Percentiles rank a stretch among this genome's conserved stretches.
Evolutionary conservation across 2,888 invertebrate species (phyloP).

Genomic region (Protodeltote pygarga): DNA sequence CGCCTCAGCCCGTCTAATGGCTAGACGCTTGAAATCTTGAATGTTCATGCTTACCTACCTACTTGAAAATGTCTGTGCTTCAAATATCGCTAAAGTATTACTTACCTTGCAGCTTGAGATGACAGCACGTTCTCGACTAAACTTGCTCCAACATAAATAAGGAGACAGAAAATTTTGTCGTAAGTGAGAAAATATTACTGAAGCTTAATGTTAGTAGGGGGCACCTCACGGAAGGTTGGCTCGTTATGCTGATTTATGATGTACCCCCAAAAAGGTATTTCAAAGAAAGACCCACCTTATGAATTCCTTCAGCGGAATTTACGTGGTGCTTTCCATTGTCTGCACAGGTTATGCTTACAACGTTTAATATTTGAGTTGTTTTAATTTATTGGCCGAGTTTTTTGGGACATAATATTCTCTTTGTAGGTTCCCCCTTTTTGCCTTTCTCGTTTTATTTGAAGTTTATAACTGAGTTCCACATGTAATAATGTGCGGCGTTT

Average conservation of each 20-base stretch:
- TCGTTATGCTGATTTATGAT: conserved; percentile 85
- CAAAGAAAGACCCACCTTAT: conserved; percentile 71
- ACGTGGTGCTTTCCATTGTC: conserved; percentile 60
- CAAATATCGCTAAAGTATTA: conserved; percentile 54
- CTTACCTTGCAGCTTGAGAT: conserved; percentile 66
- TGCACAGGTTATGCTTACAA: conserved; percentile 51
- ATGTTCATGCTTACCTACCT: no score
- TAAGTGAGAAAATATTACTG: conserved; percentile 86
- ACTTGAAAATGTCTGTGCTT: conserved; percentile 44
- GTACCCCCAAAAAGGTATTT: conserved; percentile 72
- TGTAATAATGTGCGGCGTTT: no score
- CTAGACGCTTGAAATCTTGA: conserved; percentile 31
- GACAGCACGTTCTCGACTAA: conserved; percentile 69
- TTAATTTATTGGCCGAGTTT: conserved; percentile 45
- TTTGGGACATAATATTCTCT: conserved; percentile 25
- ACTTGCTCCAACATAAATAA: conserved; percentile 76
- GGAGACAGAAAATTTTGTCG: conserved; percentile 82
- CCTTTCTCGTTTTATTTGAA: no score
- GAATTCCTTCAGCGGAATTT: conserved; percentile 69
- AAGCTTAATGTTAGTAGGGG: conserved; percentile 81
- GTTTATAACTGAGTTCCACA: no score
- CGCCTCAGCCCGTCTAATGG: conserved; percentile 21
- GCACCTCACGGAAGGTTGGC: conserved; percentile 79
- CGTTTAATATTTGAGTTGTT: conserved; percentile 48
- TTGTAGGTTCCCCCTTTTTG: conserved; percentile 4